Base-by-base conservation (phyloP, 2,888 invertebrate species). In the Phoenoteleia sp. region DNA sequence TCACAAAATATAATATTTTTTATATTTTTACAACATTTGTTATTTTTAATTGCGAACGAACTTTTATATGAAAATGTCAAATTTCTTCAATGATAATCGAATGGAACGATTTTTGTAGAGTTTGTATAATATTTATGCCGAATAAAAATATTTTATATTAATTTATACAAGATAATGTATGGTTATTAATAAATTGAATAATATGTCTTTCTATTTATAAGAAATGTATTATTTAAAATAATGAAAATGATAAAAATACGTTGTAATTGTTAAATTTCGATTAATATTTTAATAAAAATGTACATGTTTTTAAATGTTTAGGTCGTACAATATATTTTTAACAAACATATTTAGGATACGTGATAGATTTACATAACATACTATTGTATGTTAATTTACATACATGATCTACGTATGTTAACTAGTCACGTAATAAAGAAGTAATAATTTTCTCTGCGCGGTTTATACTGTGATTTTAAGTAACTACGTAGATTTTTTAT, bases 311-410 rank as follows among this genome's bases (percentile, higher is more conserved):
- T n/a, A n/a, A n/a, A n/a, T n/a, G n/a, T n/a, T n/a, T n/a, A n/a
- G n/a, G n/a, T n/a, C n/a, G n/a, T n/a, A n/a, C n/a, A n/a, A n/a
- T n/a, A n/a, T n/a, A n/a, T n/a, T n/a, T n/a, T n/a, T n/a, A n/a
- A n/a, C n/a, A n/a, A n/a, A n/a, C n/a, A n/a, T n/a, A n/a, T n/a
- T n/a, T n/a, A n/a, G n/a, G n/a, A n/a, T n/a, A n/a, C 5, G 15
- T 29, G 29, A 45, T 27, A 27, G 33, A 66, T 66, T 66, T 49
- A 66, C 15, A 66, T 52, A 52, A 66, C 23, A 66, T 15, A 6
- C 33, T 11, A 66, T 66, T 66, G 66, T 66, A 66, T 66, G 49
- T 23, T 52, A 66, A 66, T 66, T 49, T 36, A 36, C 36, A 52
- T 36, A 33, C 15, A 42, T 15, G 4, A 3, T 42, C n/a, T 13